Evolutionary conservation across 1,140 invertebrate genomes (phyloP).

Genomic region (Brachionus rotundiformis): DNA sequence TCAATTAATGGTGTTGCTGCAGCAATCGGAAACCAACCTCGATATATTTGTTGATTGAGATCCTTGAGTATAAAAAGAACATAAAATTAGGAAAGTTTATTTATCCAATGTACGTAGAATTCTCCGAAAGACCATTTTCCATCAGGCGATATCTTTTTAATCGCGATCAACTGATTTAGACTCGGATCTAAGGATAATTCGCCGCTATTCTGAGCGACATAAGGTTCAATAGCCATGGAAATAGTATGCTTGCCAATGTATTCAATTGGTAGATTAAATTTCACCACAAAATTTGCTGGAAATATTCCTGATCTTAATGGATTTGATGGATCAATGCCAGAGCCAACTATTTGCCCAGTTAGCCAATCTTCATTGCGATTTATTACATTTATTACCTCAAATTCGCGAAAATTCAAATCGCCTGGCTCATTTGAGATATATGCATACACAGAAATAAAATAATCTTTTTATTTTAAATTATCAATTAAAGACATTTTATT

Average conservation of each 20-base stretch:
- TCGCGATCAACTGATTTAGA: slow-evolving; percentile 56
- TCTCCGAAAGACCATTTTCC: slow-evolving; percentile 49
- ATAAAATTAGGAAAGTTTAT: background rate
- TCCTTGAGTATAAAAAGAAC: background rate
- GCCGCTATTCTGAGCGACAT: slow-evolving; percentile 52
- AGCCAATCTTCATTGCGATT: slow-evolving; percentile 89
- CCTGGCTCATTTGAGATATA: slow-evolving; percentile 80
- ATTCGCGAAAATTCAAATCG: slow-evolving; percentile 85
- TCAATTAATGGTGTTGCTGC: slow-evolving; percentile 25
- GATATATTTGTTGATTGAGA: background rate
- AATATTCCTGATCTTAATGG: slow-evolving; percentile 78
- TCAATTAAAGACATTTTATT: too few relatives aligned
- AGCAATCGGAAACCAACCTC: slow-evolving; percentile 40
- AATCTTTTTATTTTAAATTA: slow-evolving; percentile 67
- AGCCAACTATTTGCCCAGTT: slow-evolving; percentile 83
- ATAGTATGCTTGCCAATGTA: slow-evolving; percentile 21
- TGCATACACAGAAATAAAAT: slow-evolving; percentile 72
- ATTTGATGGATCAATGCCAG: background rate
- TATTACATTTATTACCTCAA: slow-evolving; percentile 74
- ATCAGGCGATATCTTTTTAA: slow-evolving; percentile 48
- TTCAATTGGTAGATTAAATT: slow-evolving; percentile 55
- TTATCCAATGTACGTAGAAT: background rate
- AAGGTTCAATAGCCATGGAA: slow-evolving; percentile 31
- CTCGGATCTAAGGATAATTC: slow-evolving; percentile 55
- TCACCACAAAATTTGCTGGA: slow-evolving; percentile 70